Evolutionary conservation across 2,113 vertebrate genomes (phyloP), one percentile per base, ranked within the genome.

Genomic region (Oryzias curvinotus): DNA sequence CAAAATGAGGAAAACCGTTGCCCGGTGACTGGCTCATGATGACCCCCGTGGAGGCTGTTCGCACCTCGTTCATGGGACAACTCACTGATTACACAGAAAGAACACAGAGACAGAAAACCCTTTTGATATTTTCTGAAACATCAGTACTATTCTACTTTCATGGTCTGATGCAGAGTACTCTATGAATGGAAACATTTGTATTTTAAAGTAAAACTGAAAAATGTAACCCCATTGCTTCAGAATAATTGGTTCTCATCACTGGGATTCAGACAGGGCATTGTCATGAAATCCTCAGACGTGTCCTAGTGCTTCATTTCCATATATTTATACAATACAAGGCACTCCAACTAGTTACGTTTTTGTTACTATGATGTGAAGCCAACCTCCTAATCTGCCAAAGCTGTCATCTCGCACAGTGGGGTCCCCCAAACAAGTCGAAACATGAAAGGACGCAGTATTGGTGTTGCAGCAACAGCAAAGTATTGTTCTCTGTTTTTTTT

Each of bases 11-110:
- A 65, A 96, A 97, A n/a, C 91, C 95, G 0, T 85, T 96, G 17
- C 94, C 93, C 52, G 93, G 94, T 41, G 95, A 95, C 89, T 97
- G 97, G 83, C 97, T 99, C 68, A 98, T 91, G 89, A 99, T 98
- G 67, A 99, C 94, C 0, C 96, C 96, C 0, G 91, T 94, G 71
- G 97, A 98, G 53, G 95, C 95, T 0, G 93, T 98, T 75, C 96
- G 69, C 0, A 98, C 87, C 88, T 97, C 94, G 7, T 98, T 98
- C 83, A 95, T 95, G 2, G 95, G 97, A 72, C 97, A 98, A 7
- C 89, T 96, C 57, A 98, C 97, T 99, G 86, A 56, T 41, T 71
- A 64, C 25, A 68, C 5, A 64, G 18, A 71, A 4, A 23, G 18
- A 52, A 52, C 12, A 36, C 10, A 62, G 41, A 18, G 18, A n/a